Base-by-base conservation (phyloP, 2,888 invertebrate species). In the Drosophila subsilvestris region DNA sequence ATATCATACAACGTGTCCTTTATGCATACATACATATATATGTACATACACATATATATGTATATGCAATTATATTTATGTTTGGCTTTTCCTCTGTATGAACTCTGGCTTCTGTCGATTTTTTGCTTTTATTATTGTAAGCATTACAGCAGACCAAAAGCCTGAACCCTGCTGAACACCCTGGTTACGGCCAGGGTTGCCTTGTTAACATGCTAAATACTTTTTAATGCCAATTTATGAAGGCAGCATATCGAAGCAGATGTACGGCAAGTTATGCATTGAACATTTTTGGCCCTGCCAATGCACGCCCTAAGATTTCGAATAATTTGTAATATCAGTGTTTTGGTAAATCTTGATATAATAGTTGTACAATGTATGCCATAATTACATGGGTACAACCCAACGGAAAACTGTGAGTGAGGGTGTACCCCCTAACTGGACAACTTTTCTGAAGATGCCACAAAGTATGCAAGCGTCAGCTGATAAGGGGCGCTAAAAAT, bases 151-250 rank as follows among this genome's bases (percentile, higher is more conserved):
- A n/a, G n/a, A n/a, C n/a, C n/a, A n/a, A n/a, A n/a, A n/a, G 25
- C 25, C 25, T 25, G 25, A 25, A 27, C n/a, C 22, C 44, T 51
- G 44, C 44, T 51, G 44, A 54, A 61, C 37, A 27, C 12, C 45
- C 47, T 32, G 25, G 55, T 17, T 17, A 47, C 25, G 55, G 32
- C 32, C 45, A 10, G 54, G 45, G 65, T 58, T 74, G 69, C 55
- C 87, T 83, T 83, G 86, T 84, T 77, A 83, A 81, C 85, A 86
- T 81, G 74, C 85, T 81, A 86, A 83, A 84, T 83, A 77, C 81
- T 81, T 79, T 80, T 74, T 79, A 83, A 86, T 86, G 70, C 72
- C 80, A 77, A 68, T 79, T 84, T 86, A 83, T 25, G 25, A 61
- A 61, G 76, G 47, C 37, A 50, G 44, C 47, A 27, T 27, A 27